These are phyloP conservation scores for Macrophya alboannulata DNA, from an alignment of 2,888 invertebrate species.

Conservation along the genomic window DNA sequence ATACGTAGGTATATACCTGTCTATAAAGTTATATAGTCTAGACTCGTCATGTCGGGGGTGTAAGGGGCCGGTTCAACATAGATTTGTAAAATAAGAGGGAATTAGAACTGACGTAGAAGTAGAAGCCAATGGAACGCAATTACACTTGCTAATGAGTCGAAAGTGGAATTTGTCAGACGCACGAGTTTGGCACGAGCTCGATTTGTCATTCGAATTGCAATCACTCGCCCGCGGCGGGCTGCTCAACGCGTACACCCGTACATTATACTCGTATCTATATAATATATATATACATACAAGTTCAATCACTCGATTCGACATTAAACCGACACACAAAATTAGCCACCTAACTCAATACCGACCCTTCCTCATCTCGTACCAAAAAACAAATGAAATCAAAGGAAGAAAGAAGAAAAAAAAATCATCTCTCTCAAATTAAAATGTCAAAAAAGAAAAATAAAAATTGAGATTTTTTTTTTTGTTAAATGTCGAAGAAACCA, in stretches of 20 bases:
- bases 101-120: conserved; percentile 22
- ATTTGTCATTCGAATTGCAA: conserved; percentile 51
- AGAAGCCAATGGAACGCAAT: conserved; percentile 45
- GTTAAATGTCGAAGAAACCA: too few species aligned
- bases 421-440: not conserved
- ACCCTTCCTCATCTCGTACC: not conserved
- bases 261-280: too few species aligned
- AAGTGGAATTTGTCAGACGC: conserved; percentile 59
- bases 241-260: not conserved
- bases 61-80: not conserved
- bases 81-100: not conserved
- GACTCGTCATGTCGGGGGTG: not conserved
- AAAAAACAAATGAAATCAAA: not conserved
- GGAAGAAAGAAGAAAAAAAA: not conserved
- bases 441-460: not conserved
- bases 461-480: not conserved
- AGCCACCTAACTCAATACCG: not conserved
- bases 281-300: conserved; percentile 32
- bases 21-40: conserved; percentile 4
- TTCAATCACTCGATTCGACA: not conserved
- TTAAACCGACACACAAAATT: not conserved
- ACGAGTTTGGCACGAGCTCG: conserved; percentile 41
- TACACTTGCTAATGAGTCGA: conserved; percentile 63
- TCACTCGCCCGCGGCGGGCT: not conserved
- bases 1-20: not conserved